Base-by-base conservation (phyloP, 2,888 invertebrate species). In the Campoplex nolae region DNA sequence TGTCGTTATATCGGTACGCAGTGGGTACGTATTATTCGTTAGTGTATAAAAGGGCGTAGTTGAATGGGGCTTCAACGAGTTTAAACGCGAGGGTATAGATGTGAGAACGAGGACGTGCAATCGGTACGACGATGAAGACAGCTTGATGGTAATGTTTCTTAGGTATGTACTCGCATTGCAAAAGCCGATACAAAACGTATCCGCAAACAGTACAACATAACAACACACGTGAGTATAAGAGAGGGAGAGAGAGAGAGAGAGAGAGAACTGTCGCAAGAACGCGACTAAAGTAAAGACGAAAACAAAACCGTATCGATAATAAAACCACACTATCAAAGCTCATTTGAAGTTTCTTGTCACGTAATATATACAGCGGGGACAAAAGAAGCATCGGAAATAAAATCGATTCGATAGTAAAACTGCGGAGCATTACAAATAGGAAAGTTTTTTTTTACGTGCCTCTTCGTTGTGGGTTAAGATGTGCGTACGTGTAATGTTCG, bases 241-340 rank as follows among this genome's bases (percentile, higher is more conserved):
- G 13, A 48, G 70, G 58, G 23, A 13, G 11, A 28, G 13, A 48
- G 70, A 68, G 23, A 13, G 11, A 28, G 3, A 8, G 13, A 48
- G 68, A 68, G 75, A 83, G 62, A 4, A 42, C 28, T 78, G 82
- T 65, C 82, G 82, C 70, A 83, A 85, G 70, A 80, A 58, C 45
- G 45, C 13, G 73, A 73, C 45, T 16, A 71, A 65, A 54, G 51
- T 38, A 45, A 48, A 54, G 74, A 82, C 56, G 38, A 75, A 74
- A 75, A 85, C 79, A 79, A 83, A 85, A 85, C 45, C 73, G 86
- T 86, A 76, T 80, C 80, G 83, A 80, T 83, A 81, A 86, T 86
- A 81, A 81, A 77, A 73, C 73, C 67, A 32, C 58, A 16, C 7
- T 45, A 62, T n/a, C 45, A 16, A 32, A 32, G n/a, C 23, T 67